Conservation (phyloP, 2,797 vertebrate genomes). For the Sebastes itinus region DNA sequence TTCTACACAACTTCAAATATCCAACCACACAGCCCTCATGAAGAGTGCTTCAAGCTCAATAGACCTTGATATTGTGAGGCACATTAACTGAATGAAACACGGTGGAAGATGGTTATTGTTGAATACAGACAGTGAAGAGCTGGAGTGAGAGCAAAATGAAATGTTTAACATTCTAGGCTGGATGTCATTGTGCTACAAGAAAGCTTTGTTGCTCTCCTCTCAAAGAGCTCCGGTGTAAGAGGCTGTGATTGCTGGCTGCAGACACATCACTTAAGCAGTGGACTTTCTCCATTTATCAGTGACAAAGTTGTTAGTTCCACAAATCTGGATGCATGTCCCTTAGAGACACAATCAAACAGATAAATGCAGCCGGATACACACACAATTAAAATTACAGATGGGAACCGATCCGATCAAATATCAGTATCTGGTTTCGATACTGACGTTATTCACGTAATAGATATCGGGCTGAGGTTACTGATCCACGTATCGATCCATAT, state of each 20-base stretch:
- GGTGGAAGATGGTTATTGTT: background rate
- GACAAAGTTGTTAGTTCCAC: background rate
- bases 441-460: no score
- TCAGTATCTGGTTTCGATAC: no score
- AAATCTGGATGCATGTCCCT: background rate
- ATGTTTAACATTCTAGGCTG: conserved; percentile 16
- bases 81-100: background rate
- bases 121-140: background rate
- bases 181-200: background rate
- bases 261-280: background rate
- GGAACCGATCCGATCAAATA: no score
- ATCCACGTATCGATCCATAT: no score
- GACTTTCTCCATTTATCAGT: background rate
- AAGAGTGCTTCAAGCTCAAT: background rate
- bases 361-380: no score
- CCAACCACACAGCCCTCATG: background rate
- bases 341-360: background rate
- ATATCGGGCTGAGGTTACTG: no score
- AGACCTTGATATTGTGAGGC: background rate
- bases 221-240: background rate
- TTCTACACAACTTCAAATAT: background rate
- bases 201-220: background rate
- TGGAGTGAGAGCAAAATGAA: background rate
- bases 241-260: background rate
- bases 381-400: no score